phyloP scores from a whole-genome alignment of 1,140 invertebrate species.

The Notospermus geniculatus region DNA sequence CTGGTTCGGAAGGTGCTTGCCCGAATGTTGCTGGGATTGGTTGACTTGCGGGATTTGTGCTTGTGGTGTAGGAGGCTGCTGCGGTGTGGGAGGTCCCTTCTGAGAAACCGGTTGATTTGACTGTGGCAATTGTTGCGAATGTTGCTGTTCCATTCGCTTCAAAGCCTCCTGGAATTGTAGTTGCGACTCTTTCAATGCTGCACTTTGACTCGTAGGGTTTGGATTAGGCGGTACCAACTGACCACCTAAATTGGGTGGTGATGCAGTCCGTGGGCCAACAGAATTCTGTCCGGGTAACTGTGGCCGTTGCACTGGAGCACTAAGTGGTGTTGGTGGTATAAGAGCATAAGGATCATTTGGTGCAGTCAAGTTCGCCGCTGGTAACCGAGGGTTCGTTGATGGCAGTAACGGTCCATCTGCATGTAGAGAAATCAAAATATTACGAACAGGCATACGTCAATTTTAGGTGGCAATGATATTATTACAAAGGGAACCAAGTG shows the following conservation, averaged over 20 bases:
- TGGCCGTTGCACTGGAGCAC: constrained; percentile 9
- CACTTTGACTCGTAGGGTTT: constrained; percentile 13
- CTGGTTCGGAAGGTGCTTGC: too few relatives aligned
- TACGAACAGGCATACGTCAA: too few relatives aligned
- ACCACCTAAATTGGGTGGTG: neutral
- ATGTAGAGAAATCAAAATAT: neutral
- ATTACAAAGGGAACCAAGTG: too few relatives aligned
- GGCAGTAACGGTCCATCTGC: constrained; percentile 13
- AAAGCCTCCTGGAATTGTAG: constrained; percentile 29
- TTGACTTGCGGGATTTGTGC: too few relatives aligned
- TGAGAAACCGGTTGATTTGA: too few relatives aligned
- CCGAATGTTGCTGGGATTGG: too few relatives aligned
- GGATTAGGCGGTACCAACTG: constrained; percentile 6
- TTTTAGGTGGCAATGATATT: too few relatives aligned
- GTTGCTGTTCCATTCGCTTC: constrained; percentile 57
- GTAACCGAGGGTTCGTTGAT: neutral
- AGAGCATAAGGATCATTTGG: constrained; percentile 15
- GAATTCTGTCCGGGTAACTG: neutral
- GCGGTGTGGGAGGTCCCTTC: too few relatives aligned
- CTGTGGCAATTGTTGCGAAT: too few relatives aligned
- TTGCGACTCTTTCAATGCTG: constrained; percentile 26
- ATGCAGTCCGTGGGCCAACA: constrained; percentile 8
- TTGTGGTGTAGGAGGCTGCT: too few relatives aligned
- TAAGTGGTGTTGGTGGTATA: constrained; percentile 10
- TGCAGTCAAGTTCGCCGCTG: neutral